Percentiles rank a stretch among this genome's conserved stretches.
Evolutionary conservation across 1,140 invertebrate genomes (phyloP).

Genomic region (Drosophila murphyi): DNA sequence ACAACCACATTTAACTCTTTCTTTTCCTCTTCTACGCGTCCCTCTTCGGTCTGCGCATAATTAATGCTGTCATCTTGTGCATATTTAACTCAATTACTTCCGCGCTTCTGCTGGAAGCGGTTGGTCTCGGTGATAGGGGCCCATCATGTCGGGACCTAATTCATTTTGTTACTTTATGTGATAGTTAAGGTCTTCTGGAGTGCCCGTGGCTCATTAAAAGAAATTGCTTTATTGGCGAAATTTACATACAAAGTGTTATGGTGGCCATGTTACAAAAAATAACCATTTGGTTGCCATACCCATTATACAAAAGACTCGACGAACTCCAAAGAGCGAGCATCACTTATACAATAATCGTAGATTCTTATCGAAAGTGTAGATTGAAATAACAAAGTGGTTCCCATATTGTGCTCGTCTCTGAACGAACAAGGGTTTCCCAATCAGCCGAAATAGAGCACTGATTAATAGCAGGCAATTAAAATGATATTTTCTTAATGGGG

Average conservation of each 20-base stretch:
- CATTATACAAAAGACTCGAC: conserved; percentile 42
- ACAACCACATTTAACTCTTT: conserved; percentile 80
- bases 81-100: conserved; percentile 83
- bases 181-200: conserved; percentile 62
- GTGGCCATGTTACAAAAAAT: conserved; percentile 76
- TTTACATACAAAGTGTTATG: conserved; percentile 81
- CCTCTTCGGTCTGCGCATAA: conserved; percentile 58
- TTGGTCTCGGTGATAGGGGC: conserved; percentile 62
- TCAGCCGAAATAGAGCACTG: too few species aligned
- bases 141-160: conserved; percentile 74
- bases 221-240: conserved; percentile 80
- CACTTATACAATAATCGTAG: conserved; percentile 21
- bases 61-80: conserved; percentile 82
- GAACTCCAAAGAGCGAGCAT: conserved; percentile 14
- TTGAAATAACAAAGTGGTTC: conserved; percentile 18
- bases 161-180: conserved; percentile 79
- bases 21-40: background rate
- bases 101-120: conserved; percentile 65
- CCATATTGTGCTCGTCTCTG: too few species aligned
- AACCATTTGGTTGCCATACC: conserved; percentile 40
- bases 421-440: too few species aligned
- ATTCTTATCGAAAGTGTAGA: conserved; percentile 29
- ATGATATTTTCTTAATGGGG: too few species aligned
- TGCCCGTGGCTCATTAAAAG: conserved; percentile 76
- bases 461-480: too few species aligned